phyloP scores from a whole-genome alignment of 2,113 vertebrate genomes.

The Megalops atlanticus region DNA sequence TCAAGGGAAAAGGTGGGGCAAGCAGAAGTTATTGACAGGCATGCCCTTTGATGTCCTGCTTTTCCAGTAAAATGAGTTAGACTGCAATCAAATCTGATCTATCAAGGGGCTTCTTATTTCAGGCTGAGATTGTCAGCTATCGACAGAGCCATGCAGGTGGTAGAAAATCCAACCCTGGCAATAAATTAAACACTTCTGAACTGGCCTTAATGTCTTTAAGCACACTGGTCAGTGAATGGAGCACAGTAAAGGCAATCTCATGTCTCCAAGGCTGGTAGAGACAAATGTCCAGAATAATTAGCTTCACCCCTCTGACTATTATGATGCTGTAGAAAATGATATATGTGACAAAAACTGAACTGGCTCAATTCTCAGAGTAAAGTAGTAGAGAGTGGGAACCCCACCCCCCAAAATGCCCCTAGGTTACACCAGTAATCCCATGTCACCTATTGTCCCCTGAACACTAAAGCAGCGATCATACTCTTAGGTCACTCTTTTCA shows the following conservation, averaged over 20 bases:
- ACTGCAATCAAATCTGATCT: conserved; percentile 10
- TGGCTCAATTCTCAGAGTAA: no score
- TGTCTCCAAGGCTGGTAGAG: not conserved
- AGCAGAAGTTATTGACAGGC: not conserved
- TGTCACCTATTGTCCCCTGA: conserved; percentile 28
- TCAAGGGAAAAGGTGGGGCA: no score
- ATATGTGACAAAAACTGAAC: no score
- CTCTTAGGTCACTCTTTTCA: conserved; percentile 7
- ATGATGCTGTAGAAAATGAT: no score
- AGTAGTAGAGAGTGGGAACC: no score
- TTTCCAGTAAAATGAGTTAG: not conserved
- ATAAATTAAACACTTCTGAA: not conserved
- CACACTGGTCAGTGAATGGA: not conserved
- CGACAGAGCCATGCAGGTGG: not conserved
- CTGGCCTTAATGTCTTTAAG: not conserved
- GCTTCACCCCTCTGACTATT: no score
- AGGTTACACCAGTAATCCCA: conserved; percentile 36
- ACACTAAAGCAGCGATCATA: not conserved
- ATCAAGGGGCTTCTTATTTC: not conserved
- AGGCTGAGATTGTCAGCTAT: not conserved
- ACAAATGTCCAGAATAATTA: not conserved
- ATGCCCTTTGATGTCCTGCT: not conserved
- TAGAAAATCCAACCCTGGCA: not conserved
- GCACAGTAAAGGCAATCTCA: not conserved
- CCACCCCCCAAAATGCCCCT: no score